Base-by-base conservation (phyloP, 2,113 vertebrate species). In the Panurus biarmicus region DNA sequence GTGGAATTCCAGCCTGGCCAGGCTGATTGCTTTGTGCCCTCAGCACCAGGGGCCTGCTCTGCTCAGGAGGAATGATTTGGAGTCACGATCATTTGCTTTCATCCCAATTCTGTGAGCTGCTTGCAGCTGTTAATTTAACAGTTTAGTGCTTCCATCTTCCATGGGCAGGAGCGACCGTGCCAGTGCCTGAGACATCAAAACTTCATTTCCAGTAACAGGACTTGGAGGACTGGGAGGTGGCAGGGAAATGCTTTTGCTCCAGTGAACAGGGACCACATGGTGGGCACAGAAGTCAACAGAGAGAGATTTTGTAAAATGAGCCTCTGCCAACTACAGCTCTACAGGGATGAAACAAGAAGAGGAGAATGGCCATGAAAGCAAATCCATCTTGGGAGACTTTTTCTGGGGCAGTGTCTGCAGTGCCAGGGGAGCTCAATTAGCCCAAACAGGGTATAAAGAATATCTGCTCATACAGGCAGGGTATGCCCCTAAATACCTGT, bases 61-160 rank as follows among this genome's bases (percentile, higher is more conserved):
- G 54, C 77, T 94, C 57, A 36, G 85, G 67, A 89, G 62, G 72
- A 91, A 78, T 62, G 78, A 61, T 81, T 75, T 69, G 47, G 74
- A 92, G 57, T 50, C 31, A 2, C 3, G 0, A 82, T 87, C 50
- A 31, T 80, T 89, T 89, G 60, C 72, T 96, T 95, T 84, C 57
- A 88, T 78, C 75, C 72, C 83, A 44, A 21, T 86, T 84, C 84
- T 50, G 51, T 9, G 60, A 93, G 76, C 72, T 80, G 70, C 86
- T 93, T 89, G 74, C 92, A 96, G 93, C 81, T 95, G 94, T 94
- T 96, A 93, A 95, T 96, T 96, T 96, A 95, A 94, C 96, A 95
- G 82, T 91, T 95, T 94, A 82, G 86, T 95, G 91, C 92, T 89
- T 88, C 67, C 78, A 45, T 95, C 85, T 95, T 96, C 93, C 87